These are phyloP conservation scores for Apodemia hepburni DNA, from an alignment of 2,888 invertebrate species.

Conservation along the genomic window DNA sequence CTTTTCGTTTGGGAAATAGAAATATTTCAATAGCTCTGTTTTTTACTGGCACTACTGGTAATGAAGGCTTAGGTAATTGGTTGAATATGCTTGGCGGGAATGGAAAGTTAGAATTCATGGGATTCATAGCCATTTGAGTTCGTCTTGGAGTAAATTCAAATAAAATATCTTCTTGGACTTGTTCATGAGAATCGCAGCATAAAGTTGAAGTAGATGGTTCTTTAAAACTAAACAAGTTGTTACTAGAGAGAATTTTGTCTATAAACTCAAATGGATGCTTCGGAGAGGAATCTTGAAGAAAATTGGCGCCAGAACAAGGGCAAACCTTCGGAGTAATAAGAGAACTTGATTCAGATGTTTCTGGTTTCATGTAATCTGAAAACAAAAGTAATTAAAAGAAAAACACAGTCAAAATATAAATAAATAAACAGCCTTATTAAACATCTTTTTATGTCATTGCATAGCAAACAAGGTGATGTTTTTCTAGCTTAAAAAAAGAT, in stretches of 20 bases:
- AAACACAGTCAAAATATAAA: not conserved
- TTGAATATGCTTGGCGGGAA: constrained; percentile 45
- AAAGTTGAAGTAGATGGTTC: constrained; percentile 45
- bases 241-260: constrained; percentile 51
- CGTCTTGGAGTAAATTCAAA: constrained; percentile 50
- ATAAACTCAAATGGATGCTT: constrained; percentile 48
- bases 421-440: not conserved
- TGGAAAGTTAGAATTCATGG: constrained; percentile 29
- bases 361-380: constrained; percentile 28
- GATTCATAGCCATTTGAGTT: constrained; percentile 27
- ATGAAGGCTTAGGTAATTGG: constrained; percentile 37
- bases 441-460: too few species aligned
- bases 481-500: too few species aligned
- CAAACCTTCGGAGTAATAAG: constrained; percentile 37
- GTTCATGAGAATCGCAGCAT: constrained; percentile 64
- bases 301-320: constrained; percentile 46
- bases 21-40: constrained; percentile 57
- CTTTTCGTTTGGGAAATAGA: constrained; percentile 56
- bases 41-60: constrained; percentile 36
- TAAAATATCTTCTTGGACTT: constrained; percentile 50
- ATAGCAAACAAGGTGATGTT: too few species aligned
- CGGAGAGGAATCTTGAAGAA: constrained; percentile 40
- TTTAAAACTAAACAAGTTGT: constrained; percentile 50
- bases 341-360: constrained; percentile 22
- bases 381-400: not conserved